phyloP scores from a whole-genome alignment of 2,113 vertebrate genomes.

The Pseudopodoces humilis region DNA sequence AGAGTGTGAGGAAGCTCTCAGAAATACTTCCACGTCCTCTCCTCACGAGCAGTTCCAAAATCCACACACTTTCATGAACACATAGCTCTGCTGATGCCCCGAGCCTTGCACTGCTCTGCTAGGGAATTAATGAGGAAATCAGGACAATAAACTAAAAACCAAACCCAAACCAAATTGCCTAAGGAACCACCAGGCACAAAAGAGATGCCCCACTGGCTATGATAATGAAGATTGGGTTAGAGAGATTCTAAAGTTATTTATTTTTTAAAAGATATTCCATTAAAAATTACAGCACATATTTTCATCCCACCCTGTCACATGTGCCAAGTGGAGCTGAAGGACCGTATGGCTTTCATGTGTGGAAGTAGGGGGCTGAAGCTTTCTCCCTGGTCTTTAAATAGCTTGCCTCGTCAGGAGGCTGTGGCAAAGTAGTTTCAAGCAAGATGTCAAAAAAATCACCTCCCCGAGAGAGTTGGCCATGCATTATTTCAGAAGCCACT shows the following conservation, averaged over 20 bases:
- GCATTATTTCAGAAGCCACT: neutral
- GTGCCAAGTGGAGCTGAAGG: neutral
- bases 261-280: neutral
- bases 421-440: neutral
- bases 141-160: neutral
- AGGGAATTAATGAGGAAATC: neutral
- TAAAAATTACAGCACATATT: neutral
- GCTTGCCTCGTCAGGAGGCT: neutral
- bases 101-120: neutral
- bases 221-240: neutral
- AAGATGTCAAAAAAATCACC: neutral
- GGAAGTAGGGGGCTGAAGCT: neutral
- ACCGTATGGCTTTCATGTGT: fast-evolving
- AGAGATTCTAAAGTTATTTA: neutral
- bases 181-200: neutral
- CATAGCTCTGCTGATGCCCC: fast-evolving
- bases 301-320: neutral
- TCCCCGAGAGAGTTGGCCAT: neutral
- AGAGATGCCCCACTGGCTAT: fast-evolving
- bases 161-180: neutral
- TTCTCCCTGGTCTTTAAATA: neutral
- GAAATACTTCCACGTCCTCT: neutral
- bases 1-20: neutral
- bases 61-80: fast-evolving
- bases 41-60: neutral